Percentiles rank a stretch among this genome's conserved stretches.
phyloP scores from a whole-genome alignment of 2,888 invertebrate species.

The Globia sparganii region DNA sequence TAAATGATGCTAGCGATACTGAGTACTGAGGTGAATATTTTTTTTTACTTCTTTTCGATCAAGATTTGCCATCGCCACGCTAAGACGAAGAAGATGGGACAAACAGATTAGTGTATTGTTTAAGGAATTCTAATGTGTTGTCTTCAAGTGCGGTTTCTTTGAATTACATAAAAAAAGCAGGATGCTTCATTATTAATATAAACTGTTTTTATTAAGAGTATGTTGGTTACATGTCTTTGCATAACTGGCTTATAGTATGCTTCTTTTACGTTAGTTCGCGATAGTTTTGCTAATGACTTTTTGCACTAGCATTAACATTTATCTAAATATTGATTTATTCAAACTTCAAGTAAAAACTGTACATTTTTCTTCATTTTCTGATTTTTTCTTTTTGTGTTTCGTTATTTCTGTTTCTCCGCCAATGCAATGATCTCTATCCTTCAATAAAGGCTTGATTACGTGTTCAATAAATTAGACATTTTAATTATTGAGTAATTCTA shows the following conservation, averaged over 20 bases:
- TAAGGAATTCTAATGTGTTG: not conserved
- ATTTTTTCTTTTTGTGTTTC: too few relatives aligned
- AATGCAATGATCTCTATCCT: not conserved
- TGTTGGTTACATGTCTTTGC: not conserved
- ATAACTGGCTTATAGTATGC: not conserved
- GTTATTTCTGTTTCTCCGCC: not conserved
- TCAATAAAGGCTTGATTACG: not conserved
- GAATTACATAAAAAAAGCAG: not conserved
- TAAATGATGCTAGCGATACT: too few relatives aligned
- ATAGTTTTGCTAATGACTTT: not conserved
- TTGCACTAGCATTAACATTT: too few relatives aligned
- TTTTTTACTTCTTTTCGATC: too few relatives aligned
- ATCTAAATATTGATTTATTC: too few relatives aligned
- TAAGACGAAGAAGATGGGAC: not conserved
- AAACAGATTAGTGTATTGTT: conserved; percentile 2
- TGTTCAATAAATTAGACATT: not conserved
- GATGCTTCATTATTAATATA: too few relatives aligned
- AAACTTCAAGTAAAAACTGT: too few relatives aligned
- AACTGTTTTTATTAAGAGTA: not conserved
- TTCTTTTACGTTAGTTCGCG: too few relatives aligned
- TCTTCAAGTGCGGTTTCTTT: not conserved
- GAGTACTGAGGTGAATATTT: not conserved
- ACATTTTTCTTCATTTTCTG: too few relatives aligned
- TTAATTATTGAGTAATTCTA: not conserved
- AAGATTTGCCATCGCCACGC: not conserved